Evolutionary conservation across 2,797 vertebrate species (phyloP), one percentile per base, ranked within the genome.

Genomic region (Macrochelys suwanniensis): DNA sequence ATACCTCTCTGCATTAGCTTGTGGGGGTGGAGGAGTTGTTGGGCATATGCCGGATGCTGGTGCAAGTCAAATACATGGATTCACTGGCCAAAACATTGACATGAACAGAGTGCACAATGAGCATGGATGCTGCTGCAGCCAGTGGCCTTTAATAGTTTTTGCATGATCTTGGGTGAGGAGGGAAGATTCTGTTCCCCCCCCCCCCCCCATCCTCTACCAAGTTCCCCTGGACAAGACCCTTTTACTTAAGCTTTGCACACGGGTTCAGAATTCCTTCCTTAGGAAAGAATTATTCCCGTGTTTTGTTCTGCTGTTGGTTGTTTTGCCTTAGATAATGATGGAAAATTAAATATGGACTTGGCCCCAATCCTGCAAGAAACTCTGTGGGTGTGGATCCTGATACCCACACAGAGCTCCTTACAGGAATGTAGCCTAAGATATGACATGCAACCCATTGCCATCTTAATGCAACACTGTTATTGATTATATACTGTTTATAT

Each of bases 81-180:
- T 91, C 56, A 92, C 87, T 89, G 95, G 95, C 93, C 94, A 47
- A n/a, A 88, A 4, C 82, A 13, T 61, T 68, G 95, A 82, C 78
- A 59, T 11, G 23, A 59, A 61, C 76, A 96, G 90, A 95, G 94
- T 85, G 90, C n/a, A 85, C 65, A 21, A 91, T 89, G 65, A 2
- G 78, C n/a, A 76, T 87, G 54, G 79, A 0, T 82, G 0, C 76
- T 82, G 93, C 96, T 93, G 90, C 95, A 80, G 16, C 95, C 95
- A 93, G 9, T 54, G 28, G 92, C 80, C 87, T 1, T 0, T 2
- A 3, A 49, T 92, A 84, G 92, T 89, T 84, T 10, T 85, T 94
- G 86, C 88, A 83, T 54, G 13, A 3, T 1, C 0, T 4, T 57
- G 88, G 1, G 19, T 7, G 53, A 37, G 31, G 26, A 28, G 45